Percentiles rank a stretch among this genome's conserved stretches.
Evolutionary conservation across 2,888 invertebrate species (phyloP).

Genomic region (Thera britannica): DNA sequence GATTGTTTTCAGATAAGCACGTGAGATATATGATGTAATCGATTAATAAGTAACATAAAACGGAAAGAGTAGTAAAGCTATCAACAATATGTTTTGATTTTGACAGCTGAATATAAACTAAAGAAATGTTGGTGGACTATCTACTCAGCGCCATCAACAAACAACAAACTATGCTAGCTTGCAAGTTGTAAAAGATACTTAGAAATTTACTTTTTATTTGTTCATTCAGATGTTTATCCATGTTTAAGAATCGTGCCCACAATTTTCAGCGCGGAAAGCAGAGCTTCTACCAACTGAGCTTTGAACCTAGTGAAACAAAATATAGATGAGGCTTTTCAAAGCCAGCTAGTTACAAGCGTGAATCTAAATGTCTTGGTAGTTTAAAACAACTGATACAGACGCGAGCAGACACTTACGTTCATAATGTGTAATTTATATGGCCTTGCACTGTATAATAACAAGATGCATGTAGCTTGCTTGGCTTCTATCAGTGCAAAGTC

Average conservation of each 20-base stretch:
- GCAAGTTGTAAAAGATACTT: too few relatives aligned
- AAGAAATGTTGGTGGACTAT: too few relatives aligned
- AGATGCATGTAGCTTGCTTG: conserved; percentile 12
- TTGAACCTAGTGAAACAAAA: neutral
- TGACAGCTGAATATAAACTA: too few relatives aligned
- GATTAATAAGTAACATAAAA: too few relatives aligned
- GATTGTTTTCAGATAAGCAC: neutral
- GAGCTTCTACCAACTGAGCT: neutral
- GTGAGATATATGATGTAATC: neutral
- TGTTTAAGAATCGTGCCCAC: neutral
- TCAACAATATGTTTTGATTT: too few relatives aligned
- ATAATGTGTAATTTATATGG: conserved; percentile 28
- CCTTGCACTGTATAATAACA: conserved; percentile 25
- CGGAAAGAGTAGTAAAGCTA: too few relatives aligned
- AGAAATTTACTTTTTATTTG: too few relatives aligned
- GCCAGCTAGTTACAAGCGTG: neutral
- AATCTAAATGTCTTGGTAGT: neutral
- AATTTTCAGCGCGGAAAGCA: neutral
- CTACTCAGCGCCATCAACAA: too few relatives aligned
- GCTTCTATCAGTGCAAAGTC: conserved; percentile 29
- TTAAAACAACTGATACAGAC: conserved; percentile 10
- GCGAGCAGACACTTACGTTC: conserved; percentile 18
- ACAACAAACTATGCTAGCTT: too few relatives aligned
- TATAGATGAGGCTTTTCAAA: neutral
- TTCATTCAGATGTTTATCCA: too few relatives aligned